Conservation (phyloP, 2,113 vertebrate genomes). For the Prolemur simus region DNA sequence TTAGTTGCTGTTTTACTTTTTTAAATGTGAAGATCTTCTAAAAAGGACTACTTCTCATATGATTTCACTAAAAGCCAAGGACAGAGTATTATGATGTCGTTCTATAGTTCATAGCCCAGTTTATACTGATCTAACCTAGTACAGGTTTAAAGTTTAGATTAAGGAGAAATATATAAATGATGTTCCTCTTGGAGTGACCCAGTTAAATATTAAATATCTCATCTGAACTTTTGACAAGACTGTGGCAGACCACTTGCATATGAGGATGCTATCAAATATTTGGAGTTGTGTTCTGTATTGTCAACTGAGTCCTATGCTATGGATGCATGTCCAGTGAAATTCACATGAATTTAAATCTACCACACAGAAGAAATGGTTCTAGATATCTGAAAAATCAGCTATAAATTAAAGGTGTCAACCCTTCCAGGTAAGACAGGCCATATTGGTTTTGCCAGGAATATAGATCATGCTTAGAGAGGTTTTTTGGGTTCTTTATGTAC, state of each 20-base stretch:
- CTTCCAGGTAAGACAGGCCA: neutral
- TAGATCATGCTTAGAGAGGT: neutral
- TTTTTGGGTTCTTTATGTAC: slow-evolving; percentile 1
- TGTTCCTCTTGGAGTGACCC: neutral
- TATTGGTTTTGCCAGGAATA: slow-evolving; percentile 8
- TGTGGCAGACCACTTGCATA: neutral
- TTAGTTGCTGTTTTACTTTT: slow-evolving; percentile 11
- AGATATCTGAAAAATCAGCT: neutral
- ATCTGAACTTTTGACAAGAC: neutral
- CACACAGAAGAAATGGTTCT: neutral
- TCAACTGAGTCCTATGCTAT: neutral
- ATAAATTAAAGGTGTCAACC: neutral
- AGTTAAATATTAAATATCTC: neutral
- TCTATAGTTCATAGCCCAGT: neutral
- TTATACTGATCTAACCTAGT: neutral
- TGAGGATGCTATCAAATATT: neutral
- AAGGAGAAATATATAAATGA: neutral
- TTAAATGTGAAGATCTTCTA: neutral
- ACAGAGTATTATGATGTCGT: neutral
- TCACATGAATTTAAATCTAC: neutral
- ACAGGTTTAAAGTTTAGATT: neutral
- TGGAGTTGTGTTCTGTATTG: neutral
- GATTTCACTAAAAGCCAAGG: neutral
- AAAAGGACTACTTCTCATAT: neutral
- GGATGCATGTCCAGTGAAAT: neutral